phyloP scores from a whole-genome alignment of 2,113 vertebrate genomes.

The Oryzias melastigma region DNA sequence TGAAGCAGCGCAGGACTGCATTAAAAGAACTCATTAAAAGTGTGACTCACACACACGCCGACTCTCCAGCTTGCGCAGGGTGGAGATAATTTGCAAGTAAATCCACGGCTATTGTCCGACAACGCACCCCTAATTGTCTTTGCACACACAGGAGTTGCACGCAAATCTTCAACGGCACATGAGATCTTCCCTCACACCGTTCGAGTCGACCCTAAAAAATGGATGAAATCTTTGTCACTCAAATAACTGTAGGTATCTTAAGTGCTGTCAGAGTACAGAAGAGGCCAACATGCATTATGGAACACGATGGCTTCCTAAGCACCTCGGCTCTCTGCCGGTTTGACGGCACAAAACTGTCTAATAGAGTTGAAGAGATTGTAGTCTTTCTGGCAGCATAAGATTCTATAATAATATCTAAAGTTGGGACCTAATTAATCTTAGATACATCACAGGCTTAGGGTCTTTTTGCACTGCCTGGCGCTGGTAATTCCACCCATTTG shows the following conservation, averaged over 20 bases:
- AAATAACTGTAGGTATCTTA: constrained; percentile 76
- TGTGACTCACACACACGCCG: constrained; percentile 55
- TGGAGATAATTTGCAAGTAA: constrained; percentile 73
- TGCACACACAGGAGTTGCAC: constrained; percentile 4
- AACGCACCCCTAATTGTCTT: constrained; percentile 72
- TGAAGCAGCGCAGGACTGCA: constrained; percentile 56
- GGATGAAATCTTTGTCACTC: constrained; percentile 82
- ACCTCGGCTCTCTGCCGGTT: constrained; percentile 47
- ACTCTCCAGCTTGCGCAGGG: constrained; percentile 38
- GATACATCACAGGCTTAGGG: constrained; percentile 68
- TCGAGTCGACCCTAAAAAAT: constrained; percentile 77
- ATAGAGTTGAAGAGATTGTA: constrained; percentile 64
- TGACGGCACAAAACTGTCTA: constrained; percentile 64
- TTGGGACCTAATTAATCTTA: constrained; percentile 79
- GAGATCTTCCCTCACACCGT: constrained; percentile 52
- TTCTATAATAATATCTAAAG: constrained; percentile 71
- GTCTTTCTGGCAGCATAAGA: constrained; percentile 63
- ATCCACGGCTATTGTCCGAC: constrained; percentile 71
- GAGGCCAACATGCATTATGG: constrained; percentile 77
- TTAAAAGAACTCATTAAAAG: constrained; percentile 74
- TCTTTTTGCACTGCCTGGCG: constrained; percentile 58
- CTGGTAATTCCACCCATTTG: constrained; percentile 73
- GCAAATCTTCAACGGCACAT: constrained; percentile 19
- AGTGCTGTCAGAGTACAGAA: constrained; percentile 73
- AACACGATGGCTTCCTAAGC: constrained; percentile 64